Conservation (phyloP, 2,797 vertebrate species). For the Trematomus bernacchii region DNA sequence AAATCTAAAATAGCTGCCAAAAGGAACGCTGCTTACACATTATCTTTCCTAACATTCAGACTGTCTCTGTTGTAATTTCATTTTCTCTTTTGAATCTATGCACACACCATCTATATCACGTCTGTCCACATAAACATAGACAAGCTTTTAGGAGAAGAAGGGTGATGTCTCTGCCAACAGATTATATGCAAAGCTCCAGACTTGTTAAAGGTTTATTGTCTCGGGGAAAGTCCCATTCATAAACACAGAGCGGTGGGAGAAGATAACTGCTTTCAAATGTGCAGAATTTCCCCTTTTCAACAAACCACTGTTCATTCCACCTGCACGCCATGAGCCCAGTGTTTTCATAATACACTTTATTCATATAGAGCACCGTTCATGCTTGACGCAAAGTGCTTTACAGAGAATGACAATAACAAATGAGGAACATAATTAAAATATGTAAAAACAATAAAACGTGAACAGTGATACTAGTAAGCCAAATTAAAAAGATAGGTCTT, state of each 20-base stretch:
- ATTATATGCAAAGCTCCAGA: slow-evolving; percentile 40
- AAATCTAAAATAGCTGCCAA: too few species aligned
- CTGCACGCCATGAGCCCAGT: slow-evolving; percentile 6
- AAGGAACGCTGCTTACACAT: too few species aligned
- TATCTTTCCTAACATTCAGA: too few species aligned
- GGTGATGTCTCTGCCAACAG: slow-evolving; percentile 44
- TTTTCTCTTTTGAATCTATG: too few species aligned
- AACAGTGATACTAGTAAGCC: too few species aligned
- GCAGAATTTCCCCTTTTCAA: slow-evolving; percentile 28
- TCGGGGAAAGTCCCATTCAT: slow-evolving; percentile 61
- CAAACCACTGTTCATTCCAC: slow-evolving; percentile 33
- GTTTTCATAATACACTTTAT: neutral
- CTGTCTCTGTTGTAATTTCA: too few species aligned
- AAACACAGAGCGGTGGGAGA: slow-evolving; percentile 32
- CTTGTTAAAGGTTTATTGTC: slow-evolving; percentile 60
- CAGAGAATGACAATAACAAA: too few species aligned
- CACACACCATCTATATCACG: too few species aligned
- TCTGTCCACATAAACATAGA: neutral
- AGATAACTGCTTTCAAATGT: slow-evolving; percentile 36
- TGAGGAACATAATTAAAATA: too few species aligned
- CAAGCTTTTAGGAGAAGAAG: slow-evolving; percentile 19
- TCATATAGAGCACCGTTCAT: too few species aligned
- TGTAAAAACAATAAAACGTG: neutral
- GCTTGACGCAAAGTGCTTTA: too few species aligned
- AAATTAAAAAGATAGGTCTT: too few species aligned